phyloP scores from a whole-genome alignment of 2,113 vertebrate genomes.

The Columba livia region DNA sequence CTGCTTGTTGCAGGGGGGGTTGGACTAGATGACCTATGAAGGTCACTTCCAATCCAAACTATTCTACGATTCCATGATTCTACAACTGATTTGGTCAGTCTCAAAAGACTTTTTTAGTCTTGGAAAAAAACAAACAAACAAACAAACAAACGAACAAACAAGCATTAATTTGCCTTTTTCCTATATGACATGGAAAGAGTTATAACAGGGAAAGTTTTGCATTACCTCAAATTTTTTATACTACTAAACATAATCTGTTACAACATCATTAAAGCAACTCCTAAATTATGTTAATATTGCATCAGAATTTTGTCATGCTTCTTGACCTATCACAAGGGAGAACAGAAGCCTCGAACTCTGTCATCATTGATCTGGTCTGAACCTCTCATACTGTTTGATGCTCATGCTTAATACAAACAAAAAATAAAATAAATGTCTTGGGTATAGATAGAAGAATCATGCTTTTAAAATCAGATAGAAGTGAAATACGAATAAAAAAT shows the following conservation, averaged over 20 bases:
- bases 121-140: too few relatives aligned
- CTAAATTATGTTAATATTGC: background rate
- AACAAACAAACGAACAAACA: background rate
- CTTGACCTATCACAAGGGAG: background rate
- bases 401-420: background rate
- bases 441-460: background rate
- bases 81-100: background rate
- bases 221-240: background rate
- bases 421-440: background rate
- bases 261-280: background rate
- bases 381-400: background rate
- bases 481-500: background rate
- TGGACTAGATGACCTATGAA: too few relatives aligned
- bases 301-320: background rate
- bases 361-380: background rate
- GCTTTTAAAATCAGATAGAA: background rate
- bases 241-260: background rate
- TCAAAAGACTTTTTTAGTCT: background rate
- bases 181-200: background rate
- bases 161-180: background rate
- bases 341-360: accelerated
- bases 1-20: too few relatives aligned
- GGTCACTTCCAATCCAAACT: too few relatives aligned
- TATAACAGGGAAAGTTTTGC: background rate
- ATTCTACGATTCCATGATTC: too few relatives aligned